Conservation (phyloP, 1,140 invertebrate species). For the Drosophila subpulchrella region DNA sequence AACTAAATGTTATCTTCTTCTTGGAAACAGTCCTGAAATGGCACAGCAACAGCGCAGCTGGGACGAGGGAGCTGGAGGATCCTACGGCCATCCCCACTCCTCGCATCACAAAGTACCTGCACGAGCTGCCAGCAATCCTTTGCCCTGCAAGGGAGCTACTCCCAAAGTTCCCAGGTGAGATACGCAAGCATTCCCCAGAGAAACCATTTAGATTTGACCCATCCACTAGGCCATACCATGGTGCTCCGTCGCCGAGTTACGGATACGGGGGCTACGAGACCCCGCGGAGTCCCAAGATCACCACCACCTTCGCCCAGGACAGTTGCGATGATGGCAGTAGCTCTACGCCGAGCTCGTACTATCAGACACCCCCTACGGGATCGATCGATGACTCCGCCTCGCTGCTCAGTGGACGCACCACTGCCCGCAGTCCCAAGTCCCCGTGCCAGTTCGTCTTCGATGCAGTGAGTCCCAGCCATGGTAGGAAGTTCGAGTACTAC, state of each 20-base stretch:
- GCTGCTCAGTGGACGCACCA: slow-evolving; percentile 57
- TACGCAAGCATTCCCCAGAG: fast-evolving
- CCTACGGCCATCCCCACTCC: slow-evolving; percentile 38
- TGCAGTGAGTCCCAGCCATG: slow-evolving; percentile 71
- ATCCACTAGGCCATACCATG: slow-evolving; percentile 31
- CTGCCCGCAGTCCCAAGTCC: slow-evolving; percentile 71
- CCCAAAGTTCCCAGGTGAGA: slow-evolving; percentile 78
- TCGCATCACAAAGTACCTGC: slow-evolving; percentile 58
- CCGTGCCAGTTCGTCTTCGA: slow-evolving; percentile 82
- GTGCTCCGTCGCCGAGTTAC: slow-evolving; percentile 33
- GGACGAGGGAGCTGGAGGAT: slow-evolving; percentile 62
- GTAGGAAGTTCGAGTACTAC: slow-evolving; percentile 82
- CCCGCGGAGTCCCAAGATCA: slow-evolving; percentile 81
- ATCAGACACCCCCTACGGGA: slow-evolving; percentile 75
- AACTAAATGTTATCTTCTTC: background rate
- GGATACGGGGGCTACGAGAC: slow-evolving; percentile 53
- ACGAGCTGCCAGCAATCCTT: slow-evolving; percentile 61
- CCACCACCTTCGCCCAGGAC: slow-evolving; percentile 79
- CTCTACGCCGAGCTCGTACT: slow-evolving; percentile 77
- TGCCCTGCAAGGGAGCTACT: slow-evolving; percentile 73
- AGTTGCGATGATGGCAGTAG: slow-evolving; percentile 70
- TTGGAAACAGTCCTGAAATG: slow-evolving; percentile 35
- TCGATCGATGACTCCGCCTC: slow-evolving; percentile 71
- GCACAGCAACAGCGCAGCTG: slow-evolving; percentile 75
- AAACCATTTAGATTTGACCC: background rate